phyloP scores from a whole-genome alignment of 2,113 vertebrate genomes.

The Aegithalos caudatus region DNA sequence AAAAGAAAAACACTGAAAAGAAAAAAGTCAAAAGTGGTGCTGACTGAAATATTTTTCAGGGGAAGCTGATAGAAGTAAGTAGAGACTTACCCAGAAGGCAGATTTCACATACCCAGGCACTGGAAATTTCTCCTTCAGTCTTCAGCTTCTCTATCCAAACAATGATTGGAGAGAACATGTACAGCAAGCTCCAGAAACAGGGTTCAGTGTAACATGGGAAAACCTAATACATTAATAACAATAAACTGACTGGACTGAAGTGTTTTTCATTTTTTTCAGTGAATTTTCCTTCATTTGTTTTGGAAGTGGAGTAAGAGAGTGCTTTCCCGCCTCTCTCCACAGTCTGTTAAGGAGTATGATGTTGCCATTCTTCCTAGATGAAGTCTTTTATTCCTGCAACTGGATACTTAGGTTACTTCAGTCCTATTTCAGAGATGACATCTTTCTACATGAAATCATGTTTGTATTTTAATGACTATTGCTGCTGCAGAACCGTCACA shows the following conservation, averaged over 20 bases:
- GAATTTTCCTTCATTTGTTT: neutral
- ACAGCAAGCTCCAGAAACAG: neutral
- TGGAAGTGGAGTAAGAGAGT: neutral
- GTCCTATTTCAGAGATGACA: slow-evolving; percentile 7
- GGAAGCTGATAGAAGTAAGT: neutral
- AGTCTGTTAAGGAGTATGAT: neutral
- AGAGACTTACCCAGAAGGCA: neutral
- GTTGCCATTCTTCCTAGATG: slow-evolving; percentile 11
- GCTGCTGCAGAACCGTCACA: neutral
- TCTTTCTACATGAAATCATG: slow-evolving; percentile 13
- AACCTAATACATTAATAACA: neutral
- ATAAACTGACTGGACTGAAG: neutral
- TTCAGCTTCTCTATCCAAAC: neutral
- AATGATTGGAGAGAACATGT: rapidly evolving
- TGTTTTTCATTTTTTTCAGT: neutral
- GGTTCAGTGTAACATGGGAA: neutral
- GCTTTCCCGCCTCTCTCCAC: neutral
- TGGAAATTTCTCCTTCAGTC: neutral
- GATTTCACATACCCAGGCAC: neutral
- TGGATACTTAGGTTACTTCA: slow-evolving; percentile 12
- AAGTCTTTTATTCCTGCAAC: slow-evolving; percentile 52
- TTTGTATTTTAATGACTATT: neutral
- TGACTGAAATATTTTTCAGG: neutral
- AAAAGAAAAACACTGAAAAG: neutral
- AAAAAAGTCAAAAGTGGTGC: neutral